phyloP scores from a whole-genome alignment of 2,113 vertebrate species.

The Charina bottae region DNA sequence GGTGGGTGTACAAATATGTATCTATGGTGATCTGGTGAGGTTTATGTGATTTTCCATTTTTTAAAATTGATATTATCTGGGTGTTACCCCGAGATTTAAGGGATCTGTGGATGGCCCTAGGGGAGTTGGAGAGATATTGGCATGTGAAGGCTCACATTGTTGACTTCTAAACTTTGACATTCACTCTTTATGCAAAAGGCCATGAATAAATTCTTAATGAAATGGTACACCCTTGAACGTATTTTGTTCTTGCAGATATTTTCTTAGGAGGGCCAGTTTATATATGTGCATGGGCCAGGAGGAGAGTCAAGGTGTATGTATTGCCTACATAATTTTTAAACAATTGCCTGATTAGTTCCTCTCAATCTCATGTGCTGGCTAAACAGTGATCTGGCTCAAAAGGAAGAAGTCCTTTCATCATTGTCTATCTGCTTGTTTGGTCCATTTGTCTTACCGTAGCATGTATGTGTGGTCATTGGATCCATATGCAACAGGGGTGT shows the following conservation, averaged over 20 bases:
- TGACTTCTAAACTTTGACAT: conserved; percentile 8
- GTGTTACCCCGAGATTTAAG: background rate
- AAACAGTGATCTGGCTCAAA: background rate
- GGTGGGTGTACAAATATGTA: background rate
- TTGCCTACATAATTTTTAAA: background rate
- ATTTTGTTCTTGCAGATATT: background rate
- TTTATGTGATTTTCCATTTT: background rate
- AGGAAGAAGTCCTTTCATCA: no score
- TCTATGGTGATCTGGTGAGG: background rate
- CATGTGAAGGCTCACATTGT: background rate
- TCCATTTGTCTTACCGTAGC: background rate
- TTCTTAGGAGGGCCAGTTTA: background rate
- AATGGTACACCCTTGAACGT: conserved; percentile 48
- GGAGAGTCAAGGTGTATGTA: background rate
- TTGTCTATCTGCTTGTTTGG: background rate
- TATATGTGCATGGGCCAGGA: background rate
- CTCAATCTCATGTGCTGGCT: background rate
- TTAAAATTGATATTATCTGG: background rate
- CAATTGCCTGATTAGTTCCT: background rate
- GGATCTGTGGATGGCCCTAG: background rate
- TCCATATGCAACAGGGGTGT: background rate
- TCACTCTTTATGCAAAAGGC: conserved; percentile 34
- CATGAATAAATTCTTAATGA: conserved; percentile 24
- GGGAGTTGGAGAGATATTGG: background rate
- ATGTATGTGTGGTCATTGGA: background rate